Evolutionary conservation across 1,140 invertebrate genomes (phyloP).

Genomic region (Leptopilina boulardi): DNA sequence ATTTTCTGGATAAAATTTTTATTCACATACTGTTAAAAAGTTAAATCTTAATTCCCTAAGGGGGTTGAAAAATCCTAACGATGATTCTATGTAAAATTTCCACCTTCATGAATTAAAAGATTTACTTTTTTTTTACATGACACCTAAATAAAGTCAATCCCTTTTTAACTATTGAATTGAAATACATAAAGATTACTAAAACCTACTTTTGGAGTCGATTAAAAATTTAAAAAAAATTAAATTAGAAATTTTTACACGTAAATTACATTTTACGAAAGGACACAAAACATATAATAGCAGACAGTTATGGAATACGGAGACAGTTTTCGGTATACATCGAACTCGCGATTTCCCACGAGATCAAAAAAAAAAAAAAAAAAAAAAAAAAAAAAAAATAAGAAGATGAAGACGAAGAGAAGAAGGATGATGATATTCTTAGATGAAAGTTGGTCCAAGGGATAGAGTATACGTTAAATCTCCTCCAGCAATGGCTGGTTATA

Average conservation of each 20-base stretch:
- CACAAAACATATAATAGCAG: background rate
- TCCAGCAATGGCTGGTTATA: background rate
- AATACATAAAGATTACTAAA: too few species aligned
- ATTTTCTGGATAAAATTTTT: background rate
- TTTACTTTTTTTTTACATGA: too few species aligned
- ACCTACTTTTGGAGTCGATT: too few species aligned
- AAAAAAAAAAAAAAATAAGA: background rate
- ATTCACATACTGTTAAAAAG: too few species aligned
- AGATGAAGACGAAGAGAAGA: background rate
- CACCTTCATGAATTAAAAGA: too few species aligned
- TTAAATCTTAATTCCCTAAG: too few species aligned
- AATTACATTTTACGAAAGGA: background rate
- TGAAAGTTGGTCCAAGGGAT: background rate
- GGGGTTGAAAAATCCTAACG: too few species aligned
- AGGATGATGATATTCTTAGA: background rate
- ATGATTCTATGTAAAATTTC: too few species aligned
- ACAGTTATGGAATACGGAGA: background rate
- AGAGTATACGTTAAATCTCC: background rate
- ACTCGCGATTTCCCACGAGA: background rate
- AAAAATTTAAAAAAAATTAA: too few species aligned
- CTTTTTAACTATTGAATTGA: too few species aligned
- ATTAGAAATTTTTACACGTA: background rate
- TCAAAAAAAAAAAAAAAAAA: background rate
- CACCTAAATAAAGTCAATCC: too few species aligned
- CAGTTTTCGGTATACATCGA: slow-evolving; percentile 2